Base-by-base conservation (phyloP, 1,140 invertebrate species). In the Phocides pigmalion region DNA sequence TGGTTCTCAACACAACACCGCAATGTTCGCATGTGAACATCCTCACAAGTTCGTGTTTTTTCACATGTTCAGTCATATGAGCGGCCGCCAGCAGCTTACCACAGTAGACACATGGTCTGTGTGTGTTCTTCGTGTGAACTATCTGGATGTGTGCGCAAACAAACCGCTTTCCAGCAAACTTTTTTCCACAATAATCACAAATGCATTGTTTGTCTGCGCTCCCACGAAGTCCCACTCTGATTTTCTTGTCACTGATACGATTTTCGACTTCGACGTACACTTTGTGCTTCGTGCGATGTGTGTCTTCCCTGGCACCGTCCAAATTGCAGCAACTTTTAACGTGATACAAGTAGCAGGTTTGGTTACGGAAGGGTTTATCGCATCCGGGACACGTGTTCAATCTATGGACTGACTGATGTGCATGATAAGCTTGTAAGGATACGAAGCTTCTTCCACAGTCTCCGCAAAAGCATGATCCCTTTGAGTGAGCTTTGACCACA, bases 171-270 rank as follows among this genome's bases (percentile, higher is more conserved):
- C 73, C 76, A 0, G 79, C 70, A 56, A 84, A 87, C 16, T 58
- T 81, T 47, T 87, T 90, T 0, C 75, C 73, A 16, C 87, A 90
- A 37, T 87, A 80, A 49, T 88, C 83, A 51, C 87, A 89, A 22
- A 83, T 75, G 46, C 82, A 88, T 58, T 80, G 72, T 2, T 65
- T 77, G 17, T 78, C 54, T 0, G 64, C 61, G 12, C 77, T 81
- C 0, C 87, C 85, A 4, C 81, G 62, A 19, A 79, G n/a, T 6
- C 84, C 87, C 4, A 86, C 81, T 64, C 72, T 79, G 4, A 81
- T 64, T 25, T 66, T 76, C 28, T 68, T 74, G 4, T 76, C 66
- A 5, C 63, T 77, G 4, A 20, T 66, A 15, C 66, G 68, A 62
- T 76, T 83, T 12, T 65, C 70, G 4, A 81, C 76, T 42, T 75